Evolutionary conservation across 2,797 vertebrate species (phyloP).

Genomic region (Anomalospiza imberbis): DNA sequence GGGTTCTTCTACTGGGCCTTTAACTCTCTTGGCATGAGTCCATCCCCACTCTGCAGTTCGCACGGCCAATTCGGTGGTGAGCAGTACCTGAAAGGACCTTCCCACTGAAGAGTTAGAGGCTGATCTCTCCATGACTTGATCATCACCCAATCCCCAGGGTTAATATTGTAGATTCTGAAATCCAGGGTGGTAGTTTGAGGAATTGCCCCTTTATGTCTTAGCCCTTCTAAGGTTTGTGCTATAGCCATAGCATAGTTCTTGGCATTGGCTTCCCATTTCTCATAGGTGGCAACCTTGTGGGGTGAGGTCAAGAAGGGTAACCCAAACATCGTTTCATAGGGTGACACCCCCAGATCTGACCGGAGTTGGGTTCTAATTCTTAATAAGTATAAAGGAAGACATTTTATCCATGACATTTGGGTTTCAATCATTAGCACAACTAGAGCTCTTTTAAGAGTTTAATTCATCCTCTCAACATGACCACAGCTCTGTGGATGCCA

Average conservation of each 20-base stretch:
- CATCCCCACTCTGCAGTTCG: too few relatives aligned
- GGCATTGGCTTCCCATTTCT: background rate
- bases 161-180: too few relatives aligned
- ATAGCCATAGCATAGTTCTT: background rate
- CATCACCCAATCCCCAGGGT: too few relatives aligned
- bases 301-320: background rate
- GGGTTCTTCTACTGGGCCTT: too few relatives aligned
- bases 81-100: too few relatives aligned
- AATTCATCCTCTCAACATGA: background rate
- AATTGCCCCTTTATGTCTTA: too few relatives aligned
- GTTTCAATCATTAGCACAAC: background rate
- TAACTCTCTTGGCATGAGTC: too few relatives aligned
- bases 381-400: background rate
- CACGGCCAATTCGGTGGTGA: too few relatives aligned
- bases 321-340: background rate
- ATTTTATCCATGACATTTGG: background rate
- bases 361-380: background rate
- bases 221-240: too few relatives aligned
- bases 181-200: too few relatives aligned
- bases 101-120: too few relatives aligned
- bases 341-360: background rate
- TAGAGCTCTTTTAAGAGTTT: background rate
- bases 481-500: background rate
- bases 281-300: background rate
- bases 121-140: too few relatives aligned